Conservation (phyloP, 1,140 invertebrate species). For the Caenorhabditis latens region DNA sequence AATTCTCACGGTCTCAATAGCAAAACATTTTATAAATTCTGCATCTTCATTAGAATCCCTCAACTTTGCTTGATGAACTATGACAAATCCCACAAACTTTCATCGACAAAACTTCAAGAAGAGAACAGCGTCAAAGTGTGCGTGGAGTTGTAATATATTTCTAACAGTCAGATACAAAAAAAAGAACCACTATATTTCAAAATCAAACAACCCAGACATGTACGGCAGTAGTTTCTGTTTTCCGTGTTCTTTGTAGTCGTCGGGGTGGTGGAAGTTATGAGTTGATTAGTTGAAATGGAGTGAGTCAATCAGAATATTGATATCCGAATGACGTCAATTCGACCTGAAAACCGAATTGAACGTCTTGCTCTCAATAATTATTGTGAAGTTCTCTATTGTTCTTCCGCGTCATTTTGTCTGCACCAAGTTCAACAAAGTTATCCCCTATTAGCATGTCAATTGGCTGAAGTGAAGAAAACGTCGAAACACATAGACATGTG, state of each 20-base stretch:
- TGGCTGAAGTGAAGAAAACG: neutral
- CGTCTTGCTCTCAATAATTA: neutral
- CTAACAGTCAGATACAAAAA: neutral
- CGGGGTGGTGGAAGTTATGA: neutral
- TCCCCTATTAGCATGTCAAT: neutral
- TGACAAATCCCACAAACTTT: neutral
- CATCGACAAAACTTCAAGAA: constrained; percentile 1
- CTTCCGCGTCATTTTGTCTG: constrained; percentile 23
- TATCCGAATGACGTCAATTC: constrained; percentile 8
- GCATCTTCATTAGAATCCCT: neutral
- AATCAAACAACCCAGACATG: constrained; percentile 21
- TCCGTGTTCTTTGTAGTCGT: neutral
- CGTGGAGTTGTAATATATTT: neutral
- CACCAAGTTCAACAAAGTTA: constrained; percentile 11
- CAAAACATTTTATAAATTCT: neutral
- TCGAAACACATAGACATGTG: neutral
- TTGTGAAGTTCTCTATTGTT: neutral
- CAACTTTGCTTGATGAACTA: neutral
- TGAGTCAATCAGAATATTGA: constrained; percentile 20
- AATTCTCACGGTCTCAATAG: constrained; percentile 21
- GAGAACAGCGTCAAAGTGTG: constrained; percentile 24
- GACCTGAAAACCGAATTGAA: constrained; percentile 15
- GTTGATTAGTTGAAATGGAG: neutral
- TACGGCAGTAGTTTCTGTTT: neutral
- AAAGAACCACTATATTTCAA: neutral